phyloP scores from a whole-genome alignment of 2,113 vertebrate species.

The Cinclus mexicanus region DNA sequence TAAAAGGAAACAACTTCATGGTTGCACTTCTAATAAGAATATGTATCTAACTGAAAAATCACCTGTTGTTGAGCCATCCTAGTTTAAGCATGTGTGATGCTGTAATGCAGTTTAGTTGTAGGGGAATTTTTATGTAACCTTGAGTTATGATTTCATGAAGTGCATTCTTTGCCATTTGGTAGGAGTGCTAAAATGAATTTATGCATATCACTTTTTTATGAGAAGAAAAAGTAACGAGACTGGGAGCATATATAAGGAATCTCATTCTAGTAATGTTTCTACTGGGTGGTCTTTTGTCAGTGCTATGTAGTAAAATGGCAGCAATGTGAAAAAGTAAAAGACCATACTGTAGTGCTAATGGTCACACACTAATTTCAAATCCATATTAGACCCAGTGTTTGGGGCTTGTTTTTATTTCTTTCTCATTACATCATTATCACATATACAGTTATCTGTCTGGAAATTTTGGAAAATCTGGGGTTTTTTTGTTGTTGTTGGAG shows the following conservation, averaged over 20 bases:
- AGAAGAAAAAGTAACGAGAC: neutral
- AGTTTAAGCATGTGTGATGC: neutral
- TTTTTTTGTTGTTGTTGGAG: neutral
- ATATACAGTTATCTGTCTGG: neutral
- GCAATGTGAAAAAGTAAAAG: neutral
- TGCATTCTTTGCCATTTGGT: neutral
- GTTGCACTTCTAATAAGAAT: rapidly evolving
- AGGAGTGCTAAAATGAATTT: neutral
- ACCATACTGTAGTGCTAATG: neutral
- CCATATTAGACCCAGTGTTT: neutral
- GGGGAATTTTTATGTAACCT: neutral
- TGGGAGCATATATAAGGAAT: neutral
- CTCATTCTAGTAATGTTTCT: neutral
- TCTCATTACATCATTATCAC: neutral
- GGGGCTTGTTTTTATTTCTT: neutral
- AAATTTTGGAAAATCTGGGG: neutral
- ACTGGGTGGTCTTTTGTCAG: neutral
- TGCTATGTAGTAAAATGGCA: neutral
- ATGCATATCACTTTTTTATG: rapidly evolving
- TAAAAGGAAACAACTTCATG: neutral
- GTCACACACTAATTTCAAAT: neutral
- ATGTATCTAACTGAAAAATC: neutral
- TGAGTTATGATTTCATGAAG: neutral
- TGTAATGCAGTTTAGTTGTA: neutral
- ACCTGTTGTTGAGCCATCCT: neutral